phyloP scores from a whole-genome alignment of 2,113 vertebrate genomes.

The Echinops telfairi region DNA sequence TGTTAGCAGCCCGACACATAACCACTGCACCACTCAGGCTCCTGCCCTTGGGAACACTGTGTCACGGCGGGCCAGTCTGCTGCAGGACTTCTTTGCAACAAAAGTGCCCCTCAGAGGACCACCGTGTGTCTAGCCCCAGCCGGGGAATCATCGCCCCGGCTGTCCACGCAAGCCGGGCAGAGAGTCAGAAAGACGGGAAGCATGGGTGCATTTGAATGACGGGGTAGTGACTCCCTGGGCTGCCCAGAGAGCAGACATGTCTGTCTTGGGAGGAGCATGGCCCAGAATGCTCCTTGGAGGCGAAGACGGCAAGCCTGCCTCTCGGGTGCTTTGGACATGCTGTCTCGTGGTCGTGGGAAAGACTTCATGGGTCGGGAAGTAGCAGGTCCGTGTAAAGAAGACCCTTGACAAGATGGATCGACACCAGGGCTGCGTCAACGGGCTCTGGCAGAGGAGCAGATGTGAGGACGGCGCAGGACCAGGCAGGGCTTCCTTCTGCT shows the following conservation, averaged over 20 bases:
- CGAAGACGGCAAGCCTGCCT: background rate
- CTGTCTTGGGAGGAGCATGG: background rate
- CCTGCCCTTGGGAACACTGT: no score
- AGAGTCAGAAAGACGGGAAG: background rate
- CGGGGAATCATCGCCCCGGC: no score
- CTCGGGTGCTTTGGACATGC: background rate
- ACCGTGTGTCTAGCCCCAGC: no score
- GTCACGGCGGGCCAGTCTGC: no score
- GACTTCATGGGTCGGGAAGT: background rate
- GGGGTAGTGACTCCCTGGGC: background rate
- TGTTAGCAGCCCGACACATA: no score
- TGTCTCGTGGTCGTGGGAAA: background rate
- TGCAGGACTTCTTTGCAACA: no score
- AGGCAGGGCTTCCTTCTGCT: no score
- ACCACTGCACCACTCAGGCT: no score
- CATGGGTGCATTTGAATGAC: background rate
- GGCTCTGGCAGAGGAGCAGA: background rate
- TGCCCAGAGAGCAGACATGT: background rate
- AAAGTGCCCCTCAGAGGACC: background rate
- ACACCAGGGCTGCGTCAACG: background rate
- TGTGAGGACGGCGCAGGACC: background rate
- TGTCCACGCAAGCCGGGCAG: background rate
- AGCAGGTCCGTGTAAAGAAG: background rate
- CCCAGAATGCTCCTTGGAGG: background rate
- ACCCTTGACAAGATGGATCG: background rate